Conservation (phyloP, 2,113 vertebrate species). For the Nothoprocta perdicaria region DNA sequence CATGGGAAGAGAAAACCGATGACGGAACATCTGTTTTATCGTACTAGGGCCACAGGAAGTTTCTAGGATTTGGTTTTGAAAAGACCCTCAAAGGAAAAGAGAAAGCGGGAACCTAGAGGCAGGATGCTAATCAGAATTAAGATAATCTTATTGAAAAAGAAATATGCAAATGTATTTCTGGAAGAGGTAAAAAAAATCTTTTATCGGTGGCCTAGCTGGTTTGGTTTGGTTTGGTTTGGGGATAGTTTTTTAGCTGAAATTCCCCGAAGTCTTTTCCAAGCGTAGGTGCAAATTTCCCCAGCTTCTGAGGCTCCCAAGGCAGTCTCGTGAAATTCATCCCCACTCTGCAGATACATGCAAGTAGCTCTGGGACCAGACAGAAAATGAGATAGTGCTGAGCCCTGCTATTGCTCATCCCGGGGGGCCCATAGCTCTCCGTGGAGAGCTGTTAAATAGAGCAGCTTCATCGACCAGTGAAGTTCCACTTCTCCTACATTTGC, state of each 20-base stretch:
- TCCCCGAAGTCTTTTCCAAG: background rate
- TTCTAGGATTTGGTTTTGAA: background rate
- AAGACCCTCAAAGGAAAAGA: background rate
- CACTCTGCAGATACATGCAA: background rate
- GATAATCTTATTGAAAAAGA: background rate
- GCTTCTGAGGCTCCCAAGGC: background rate
- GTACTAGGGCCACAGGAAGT: fast-evolving
- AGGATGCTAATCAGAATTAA: background rate
- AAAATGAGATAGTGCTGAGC: background rate
- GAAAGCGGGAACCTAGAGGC: background rate
- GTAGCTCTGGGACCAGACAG: background rate
- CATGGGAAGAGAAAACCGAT: background rate
- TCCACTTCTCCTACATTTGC: fast-evolving
- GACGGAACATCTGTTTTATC: background rate
- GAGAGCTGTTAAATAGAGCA: background rate
- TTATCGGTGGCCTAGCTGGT: background rate
- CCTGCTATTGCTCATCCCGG: background rate
- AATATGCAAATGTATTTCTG: background rate
- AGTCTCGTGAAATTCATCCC: background rate
- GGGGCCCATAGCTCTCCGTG: fast-evolving
- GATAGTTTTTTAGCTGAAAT: background rate
- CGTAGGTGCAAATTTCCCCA: background rate
- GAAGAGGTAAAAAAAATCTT: background rate
- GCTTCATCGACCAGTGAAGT: fast-evolving
- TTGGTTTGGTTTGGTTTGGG: background rate